A percentile compares a stretch with the other conserved stretches of the same genome.
Evolutionary conservation across 2,113 vertebrate genomes (phyloP).

Genomic region (Saguinus imperator): DNA sequence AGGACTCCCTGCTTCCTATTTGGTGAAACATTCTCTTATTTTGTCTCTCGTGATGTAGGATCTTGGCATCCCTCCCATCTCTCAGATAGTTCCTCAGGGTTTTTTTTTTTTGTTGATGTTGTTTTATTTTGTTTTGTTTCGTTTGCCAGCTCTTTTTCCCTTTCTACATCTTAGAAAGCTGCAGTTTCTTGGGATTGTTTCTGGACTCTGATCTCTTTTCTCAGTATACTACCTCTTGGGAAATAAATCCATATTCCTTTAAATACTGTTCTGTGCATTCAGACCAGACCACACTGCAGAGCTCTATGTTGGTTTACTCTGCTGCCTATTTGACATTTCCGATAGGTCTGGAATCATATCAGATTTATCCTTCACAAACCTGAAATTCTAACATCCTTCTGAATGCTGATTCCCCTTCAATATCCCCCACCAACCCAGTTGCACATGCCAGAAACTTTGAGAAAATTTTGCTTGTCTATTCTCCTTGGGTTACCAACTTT

Average conservation of each 20-base stretch:
- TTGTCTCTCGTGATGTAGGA: not conserved
- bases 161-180: not conserved
- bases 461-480: not conserved
- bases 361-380: not conserved
- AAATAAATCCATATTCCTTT: too few relatives aligned
- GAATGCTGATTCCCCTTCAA: not conserved
- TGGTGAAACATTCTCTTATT: not conserved
- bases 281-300: not conserved
- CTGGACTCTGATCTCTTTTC: not conserved
- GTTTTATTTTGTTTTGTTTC: too few relatives aligned
- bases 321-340: fast-evolving
- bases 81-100: not conserved
- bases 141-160: not conserved
- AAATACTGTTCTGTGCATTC: not conserved
- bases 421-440: not conserved
- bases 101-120: too few relatives aligned
- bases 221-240: not conserved
- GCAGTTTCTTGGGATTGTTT: not conserved
- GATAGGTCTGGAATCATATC: not conserved
- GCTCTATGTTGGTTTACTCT: not conserved
- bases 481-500: not conserved
- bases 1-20: too few relatives aligned
- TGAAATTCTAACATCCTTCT: not conserved
- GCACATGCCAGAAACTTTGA: not conserved
- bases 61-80: not conserved